Base-by-base conservation (phyloP, 37 sponge, comb jelly and placozoan species). In the Eunapius fragilis region DNA sequence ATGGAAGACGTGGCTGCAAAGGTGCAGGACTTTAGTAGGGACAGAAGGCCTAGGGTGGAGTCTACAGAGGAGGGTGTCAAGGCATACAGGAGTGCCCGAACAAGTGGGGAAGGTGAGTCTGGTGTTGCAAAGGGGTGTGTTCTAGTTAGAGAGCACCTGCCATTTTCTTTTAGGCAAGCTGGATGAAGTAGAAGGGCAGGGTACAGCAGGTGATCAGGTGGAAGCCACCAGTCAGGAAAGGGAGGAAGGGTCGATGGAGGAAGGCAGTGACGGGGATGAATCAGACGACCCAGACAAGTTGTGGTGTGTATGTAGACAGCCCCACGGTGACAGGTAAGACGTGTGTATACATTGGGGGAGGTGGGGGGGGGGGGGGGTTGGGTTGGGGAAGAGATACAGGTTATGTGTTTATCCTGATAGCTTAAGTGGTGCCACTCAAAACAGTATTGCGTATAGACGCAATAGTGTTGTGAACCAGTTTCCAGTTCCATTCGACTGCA, bases 301-400 rank as follows among this genome's bases (percentile, higher is more conserved):
- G 45, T 95, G 89, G 84, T 95, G 95, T 69, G 76, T 92, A 50
- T 95, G 95, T 33, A 76, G 79, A 32, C 77, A 92, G 50, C 92
- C 90, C 13, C 95, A 95, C 68, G 85, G 86, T 87, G 93, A 92
- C 75, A 92, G 95, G 95, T 95, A 37, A 81, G 22, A 77, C 12
- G 3, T 50, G 49, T 49, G 69, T 5, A 11, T n/a, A n/a, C n/a
- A n/a, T n/a, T n/a, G n/a, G n/a, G n/a, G n/a, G n/a, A n/a, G n/a
- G n/a, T n/a, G n/a, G n/a, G n/a, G n/a, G n/a, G n/a, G n/a, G n/a
- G n/a, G n/a, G n/a, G n/a, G n/a, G n/a, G n/a, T n/a, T n/a, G n/a
- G n/a, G n/a, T n/a, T n/a, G n/a, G n/a, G n/a, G n/a, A n/a, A n/a
- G n/a, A n/a, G n/a, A n/a, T n/a, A n/a, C n/a, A n/a, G n/a, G n/a